Conservation (phyloP, 2,113 vertebrate species). For the Forbesichthys papilliferus region DNA sequence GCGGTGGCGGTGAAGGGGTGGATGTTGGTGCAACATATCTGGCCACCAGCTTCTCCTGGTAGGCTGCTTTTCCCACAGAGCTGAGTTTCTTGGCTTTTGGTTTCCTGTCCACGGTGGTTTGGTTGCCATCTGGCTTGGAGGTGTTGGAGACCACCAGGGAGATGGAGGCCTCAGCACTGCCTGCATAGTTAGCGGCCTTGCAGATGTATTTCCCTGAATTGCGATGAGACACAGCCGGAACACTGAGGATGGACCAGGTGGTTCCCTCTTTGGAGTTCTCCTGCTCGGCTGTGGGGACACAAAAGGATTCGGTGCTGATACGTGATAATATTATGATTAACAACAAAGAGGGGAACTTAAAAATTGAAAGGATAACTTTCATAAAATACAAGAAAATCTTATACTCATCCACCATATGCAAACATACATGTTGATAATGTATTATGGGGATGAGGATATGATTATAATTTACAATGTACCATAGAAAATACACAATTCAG, state of each 20-base stretch:
- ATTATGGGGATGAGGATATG: no score
- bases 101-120: slow-evolving; percentile 67
- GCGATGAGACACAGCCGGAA: slow-evolving; percentile 83
- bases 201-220: slow-evolving; percentile 96
- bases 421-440: no score
- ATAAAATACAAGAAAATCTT: no score
- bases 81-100: slow-evolving; percentile 70
- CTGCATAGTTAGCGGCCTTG: slow-evolving; percentile 90
- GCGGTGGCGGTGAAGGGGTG: slow-evolving; percentile 7
- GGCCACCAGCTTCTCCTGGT: slow-evolving; percentile 85
- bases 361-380: not conserved
- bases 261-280: slow-evolving; percentile 91
- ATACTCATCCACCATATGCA: no score
- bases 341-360: not conserved
- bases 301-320: slow-evolving; percentile 16
- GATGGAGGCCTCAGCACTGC: slow-evolving; percentile 85
- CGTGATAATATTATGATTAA: no score
- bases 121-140: slow-evolving; percentile 69
- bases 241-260: slow-evolving; percentile 89
- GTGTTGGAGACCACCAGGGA: slow-evolving; percentile 86
- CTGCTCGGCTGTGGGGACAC: slow-evolving; percentile 82
- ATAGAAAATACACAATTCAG: slow-evolving; percentile 34
- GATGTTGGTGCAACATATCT: slow-evolving; percentile 77
- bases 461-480: not conserved
- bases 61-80: slow-evolving; percentile 78